These are phyloP conservation scores for Poliocrania exsul DNA, from an alignment of 2,797 vertebrate species.

Conservation along the genomic window DNA sequence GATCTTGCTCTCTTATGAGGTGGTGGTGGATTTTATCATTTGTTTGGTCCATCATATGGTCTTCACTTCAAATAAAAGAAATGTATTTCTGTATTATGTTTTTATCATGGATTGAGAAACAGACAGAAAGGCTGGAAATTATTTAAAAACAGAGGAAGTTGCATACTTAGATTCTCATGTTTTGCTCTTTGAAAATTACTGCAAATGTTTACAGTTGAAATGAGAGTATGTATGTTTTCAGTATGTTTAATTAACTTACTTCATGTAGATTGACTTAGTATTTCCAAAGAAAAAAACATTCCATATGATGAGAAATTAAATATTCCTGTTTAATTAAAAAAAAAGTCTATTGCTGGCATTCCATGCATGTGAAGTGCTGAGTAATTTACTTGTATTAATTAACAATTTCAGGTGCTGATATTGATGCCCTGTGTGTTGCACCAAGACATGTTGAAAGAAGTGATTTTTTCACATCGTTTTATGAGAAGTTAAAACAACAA, in stretches of 20 bases:
- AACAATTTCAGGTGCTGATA: conserved; percentile 87
- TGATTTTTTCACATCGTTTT: conserved; percentile 91
- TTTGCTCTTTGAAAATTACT: neutral
- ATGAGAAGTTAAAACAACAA: conserved; percentile 89
- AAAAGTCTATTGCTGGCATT: neutral
- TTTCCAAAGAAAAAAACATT: neutral
- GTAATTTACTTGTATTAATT: neutral
- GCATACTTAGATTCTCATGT: neutral
- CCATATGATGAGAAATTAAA: neutral
- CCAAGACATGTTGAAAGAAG: conserved; percentile 88
- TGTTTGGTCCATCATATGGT: neutral
- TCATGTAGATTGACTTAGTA: neutral
- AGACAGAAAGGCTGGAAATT: neutral
- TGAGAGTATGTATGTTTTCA: neutral
- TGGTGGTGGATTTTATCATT: neutral
- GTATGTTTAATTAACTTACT: neutral
- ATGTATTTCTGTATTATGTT: neutral
- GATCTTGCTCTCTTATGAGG: neutral
- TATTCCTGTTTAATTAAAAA: neutral
- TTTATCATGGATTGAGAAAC: neutral
- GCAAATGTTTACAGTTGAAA: neutral
- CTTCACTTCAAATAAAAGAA: neutral
- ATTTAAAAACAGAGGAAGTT: neutral
- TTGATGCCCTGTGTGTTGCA: conserved; percentile 89
- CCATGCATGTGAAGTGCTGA: neutral